Evolutionary conservation across 2,113 vertebrate species (phyloP), one percentile per base, ranked within the genome.

Genomic region (Oenanthe melanoleuca): DNA sequence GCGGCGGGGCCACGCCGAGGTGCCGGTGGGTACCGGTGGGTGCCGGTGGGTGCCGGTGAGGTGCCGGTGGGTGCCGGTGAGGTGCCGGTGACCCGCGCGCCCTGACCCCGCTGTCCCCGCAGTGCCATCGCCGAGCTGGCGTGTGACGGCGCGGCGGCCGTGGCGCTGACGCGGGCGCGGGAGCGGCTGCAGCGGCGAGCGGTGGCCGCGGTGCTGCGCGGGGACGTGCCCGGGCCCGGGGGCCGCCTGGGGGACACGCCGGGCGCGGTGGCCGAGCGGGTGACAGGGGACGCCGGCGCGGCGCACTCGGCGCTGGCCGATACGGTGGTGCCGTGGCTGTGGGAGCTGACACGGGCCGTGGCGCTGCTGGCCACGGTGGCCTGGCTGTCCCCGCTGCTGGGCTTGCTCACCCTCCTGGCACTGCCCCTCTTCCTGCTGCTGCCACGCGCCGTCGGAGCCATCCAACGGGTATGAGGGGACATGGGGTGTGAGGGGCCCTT

Each of bases 361-460:
- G 7, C 66, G 0, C n/a, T 42, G 57, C 65, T 88, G 57, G 42
- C 20, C 29, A 3, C 2, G 6, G 31, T 72, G 34, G 25, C 14
- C 42, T 26, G 16, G 31, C 50, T 88, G 66, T 34, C 66, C 34
- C 75, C 86, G 0, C 2, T 3, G 42, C 75, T 88, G 50, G 84
- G 25, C 4, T 14, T 72, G 57, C 34, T 80, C 9, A 65, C 50
- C 5, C 5, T 80, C 5, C 31, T 72, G 66, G 9, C 24, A 1
- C 75, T 88, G 59, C 85, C 75, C 17, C 5, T 56, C 11, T 9
- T 64, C 3, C 7, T 57, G 75, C 17, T 71, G 50, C 50, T 64
- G 31, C 66, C 85, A 2, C 57, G 3, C 1, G 2, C 8, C 1
- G 8, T 64, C 0, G 42, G 29, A 3, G 1, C 7, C 29, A 20